phyloP scores from a whole-genome alignment of 2,888 invertebrate genomes.

The Drosophila flavopinicola region DNA sequence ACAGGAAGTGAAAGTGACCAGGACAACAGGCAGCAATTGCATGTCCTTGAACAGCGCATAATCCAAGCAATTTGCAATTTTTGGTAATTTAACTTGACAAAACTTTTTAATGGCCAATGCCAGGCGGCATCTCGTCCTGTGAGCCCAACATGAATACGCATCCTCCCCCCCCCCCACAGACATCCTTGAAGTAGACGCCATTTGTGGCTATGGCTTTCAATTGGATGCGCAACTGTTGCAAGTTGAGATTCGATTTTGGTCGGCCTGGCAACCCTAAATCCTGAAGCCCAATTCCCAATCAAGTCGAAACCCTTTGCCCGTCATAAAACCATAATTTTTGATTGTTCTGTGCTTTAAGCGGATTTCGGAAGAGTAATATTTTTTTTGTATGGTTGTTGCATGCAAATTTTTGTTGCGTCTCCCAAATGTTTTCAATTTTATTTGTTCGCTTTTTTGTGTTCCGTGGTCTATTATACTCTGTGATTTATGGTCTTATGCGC shows the following conservation, averaged over 20 bases:
- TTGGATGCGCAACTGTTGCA: conserved; percentile 75
- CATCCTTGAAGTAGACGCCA: conserved; percentile 34
- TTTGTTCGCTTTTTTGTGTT: conserved; percentile 12
- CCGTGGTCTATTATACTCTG: conserved; percentile 47
- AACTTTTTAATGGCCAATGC: conserved; percentile 75
- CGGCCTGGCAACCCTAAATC: conserved; percentile 7
- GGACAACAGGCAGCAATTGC: conserved; percentile 39
- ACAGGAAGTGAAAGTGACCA: conserved; percentile 74
- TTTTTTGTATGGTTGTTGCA: conserved; percentile 22
- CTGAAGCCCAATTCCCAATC: conserved; percentile 14
- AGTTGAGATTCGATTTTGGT: conserved; percentile 29
- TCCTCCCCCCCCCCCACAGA: neutral
- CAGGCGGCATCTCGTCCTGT: conserved; percentile 31
- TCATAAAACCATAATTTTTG: conserved; percentile 70
- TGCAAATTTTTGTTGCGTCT: conserved; percentile 45
- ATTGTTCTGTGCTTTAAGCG: conserved; percentile 72
- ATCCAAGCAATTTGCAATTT: conserved; percentile 83
- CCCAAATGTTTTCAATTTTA: conserved; percentile 56
- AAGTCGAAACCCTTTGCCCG: conserved; percentile 39
- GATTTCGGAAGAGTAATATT: conserved; percentile 33
- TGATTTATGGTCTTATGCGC: conserved; percentile 63
- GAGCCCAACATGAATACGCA: conserved; percentile 6
- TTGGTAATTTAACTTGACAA: conserved; percentile 82
- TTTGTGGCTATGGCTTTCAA: conserved; percentile 63
- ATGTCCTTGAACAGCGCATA: conserved; percentile 68